Percentiles rank a stretch among this genome's conserved stretches.
These are phyloP conservation scores for Marmota monax DNA, from an alignment of 2,113 vertebrate genomes.

Conservation along the genomic window DNA sequence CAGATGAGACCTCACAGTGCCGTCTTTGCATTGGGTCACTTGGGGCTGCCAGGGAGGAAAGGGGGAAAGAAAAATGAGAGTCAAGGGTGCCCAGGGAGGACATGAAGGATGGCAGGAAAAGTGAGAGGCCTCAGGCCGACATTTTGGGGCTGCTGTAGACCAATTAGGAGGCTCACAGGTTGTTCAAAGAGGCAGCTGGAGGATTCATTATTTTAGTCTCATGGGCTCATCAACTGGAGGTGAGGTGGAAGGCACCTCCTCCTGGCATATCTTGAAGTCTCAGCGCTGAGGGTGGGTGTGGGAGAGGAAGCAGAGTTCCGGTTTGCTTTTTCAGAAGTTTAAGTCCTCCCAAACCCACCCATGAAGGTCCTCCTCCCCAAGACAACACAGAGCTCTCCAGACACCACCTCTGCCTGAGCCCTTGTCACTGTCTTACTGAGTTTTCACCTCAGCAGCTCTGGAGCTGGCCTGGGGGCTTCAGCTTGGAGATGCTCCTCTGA, in stretches of 20 bases:
- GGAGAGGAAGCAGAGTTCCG: neutral
- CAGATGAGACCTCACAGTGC: neutral
- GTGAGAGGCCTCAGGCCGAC: neutral
- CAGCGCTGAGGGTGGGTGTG: rapidly evolving
- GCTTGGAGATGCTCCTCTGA: neutral
- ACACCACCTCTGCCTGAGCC: neutral
- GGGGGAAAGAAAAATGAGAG: neutral
- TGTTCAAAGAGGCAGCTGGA: neutral
- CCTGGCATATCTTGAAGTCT: neutral
- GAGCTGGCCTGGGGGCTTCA: neutral
- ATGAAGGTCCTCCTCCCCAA: neutral
- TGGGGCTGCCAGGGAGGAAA: neutral
- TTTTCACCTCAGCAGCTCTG: neutral
- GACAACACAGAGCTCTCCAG: no score
- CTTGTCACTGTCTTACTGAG: neutral
- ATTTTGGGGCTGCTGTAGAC: rapidly evolving
- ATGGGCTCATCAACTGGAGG: neutral
- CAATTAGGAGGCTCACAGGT: neutral
- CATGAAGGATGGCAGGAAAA: rapidly evolving
- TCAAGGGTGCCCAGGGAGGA: neutral
- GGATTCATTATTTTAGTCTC: neutral
- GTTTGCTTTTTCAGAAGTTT: neutral
- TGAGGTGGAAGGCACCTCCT: neutral
- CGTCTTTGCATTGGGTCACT: neutral
- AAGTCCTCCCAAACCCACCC: neutral